Evolutionary conservation across 2,797 vertebrate species (phyloP).

Genomic region (Myiotriccus ornatus): DNA sequence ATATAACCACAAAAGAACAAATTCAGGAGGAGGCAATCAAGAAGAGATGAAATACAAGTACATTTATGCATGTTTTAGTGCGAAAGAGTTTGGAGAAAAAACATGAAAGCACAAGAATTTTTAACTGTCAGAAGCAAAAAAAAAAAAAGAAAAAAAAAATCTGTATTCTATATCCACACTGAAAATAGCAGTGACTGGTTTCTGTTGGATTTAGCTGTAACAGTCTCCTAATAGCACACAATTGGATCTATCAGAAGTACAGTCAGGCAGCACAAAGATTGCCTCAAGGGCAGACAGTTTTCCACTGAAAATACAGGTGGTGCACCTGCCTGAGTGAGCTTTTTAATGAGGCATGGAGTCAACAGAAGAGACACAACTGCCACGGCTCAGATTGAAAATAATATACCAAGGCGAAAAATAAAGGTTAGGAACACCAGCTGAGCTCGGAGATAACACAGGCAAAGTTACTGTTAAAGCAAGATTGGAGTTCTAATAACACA

Average conservation of each 20-base stretch:
- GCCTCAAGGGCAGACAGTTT: conserved; percentile 14
- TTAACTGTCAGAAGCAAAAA: background rate
- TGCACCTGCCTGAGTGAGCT: background rate
- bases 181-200: background rate
- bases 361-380: background rate
- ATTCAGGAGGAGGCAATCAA: background rate
- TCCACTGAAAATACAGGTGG: background rate
- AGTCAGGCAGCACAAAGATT: conserved; percentile 6
- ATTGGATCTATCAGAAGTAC: background rate
- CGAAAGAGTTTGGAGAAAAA: background rate
- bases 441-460: conserved; percentile 19
- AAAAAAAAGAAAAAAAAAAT: background rate
- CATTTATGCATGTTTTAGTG: background rate
- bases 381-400: background rate
- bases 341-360: conserved; percentile 6
- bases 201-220: background rate
- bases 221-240: background rate
- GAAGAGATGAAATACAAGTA: background rate
- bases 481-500: conserved; percentile 8
- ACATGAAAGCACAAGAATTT: background rate
- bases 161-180: background rate
- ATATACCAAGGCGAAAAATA: background rate
- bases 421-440: conserved; percentile 28
- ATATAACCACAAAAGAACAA: background rate
- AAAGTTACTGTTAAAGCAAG: background rate